Evolutionary conservation across 2,888 invertebrate species (phyloP).

Genomic region (Acheta domesticus): DNA sequence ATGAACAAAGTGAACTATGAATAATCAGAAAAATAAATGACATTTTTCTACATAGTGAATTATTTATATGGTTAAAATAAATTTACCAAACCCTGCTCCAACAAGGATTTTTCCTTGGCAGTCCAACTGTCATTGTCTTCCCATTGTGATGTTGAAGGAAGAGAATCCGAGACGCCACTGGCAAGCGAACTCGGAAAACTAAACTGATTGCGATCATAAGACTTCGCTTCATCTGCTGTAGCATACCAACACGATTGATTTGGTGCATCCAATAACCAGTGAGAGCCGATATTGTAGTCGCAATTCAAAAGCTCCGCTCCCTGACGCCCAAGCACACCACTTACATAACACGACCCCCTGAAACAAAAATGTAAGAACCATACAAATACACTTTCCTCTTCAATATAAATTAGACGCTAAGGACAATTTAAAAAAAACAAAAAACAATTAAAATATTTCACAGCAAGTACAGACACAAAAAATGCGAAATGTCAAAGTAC

Average conservation of each 20-base stretch:
- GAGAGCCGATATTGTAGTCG: constrained; percentile 43
- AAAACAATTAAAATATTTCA: neutral
- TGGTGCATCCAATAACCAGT: constrained; percentile 62
- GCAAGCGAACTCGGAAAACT: neutral
- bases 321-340: constrained; percentile 46
- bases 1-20: constrained; percentile 5
- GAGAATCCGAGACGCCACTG: constrained; percentile 43
- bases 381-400: neutral
- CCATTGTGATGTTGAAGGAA: constrained; percentile 41
- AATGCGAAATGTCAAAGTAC: neutral
- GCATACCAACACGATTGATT: constrained; percentile 62
- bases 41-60: neutral
- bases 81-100: constrained; percentile 57
- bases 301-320: constrained; percentile 45
- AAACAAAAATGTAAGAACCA: neutral
- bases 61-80: constrained; percentile 12
- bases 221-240: constrained; percentile 26
- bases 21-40: constrained; percentile 20
- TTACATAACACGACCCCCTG: constrained; percentile 43
- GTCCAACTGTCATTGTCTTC: constrained; percentile 50
- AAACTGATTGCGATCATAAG: neutral
- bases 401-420: neutral
- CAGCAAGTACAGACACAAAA: neutral
- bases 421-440: neutral
- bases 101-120: constrained; percentile 54